These are phyloP conservation scores for Notarius quadriscutis DNA, from an alignment of 2,113 vertebrate species.

Conservation along the genomic window DNA sequence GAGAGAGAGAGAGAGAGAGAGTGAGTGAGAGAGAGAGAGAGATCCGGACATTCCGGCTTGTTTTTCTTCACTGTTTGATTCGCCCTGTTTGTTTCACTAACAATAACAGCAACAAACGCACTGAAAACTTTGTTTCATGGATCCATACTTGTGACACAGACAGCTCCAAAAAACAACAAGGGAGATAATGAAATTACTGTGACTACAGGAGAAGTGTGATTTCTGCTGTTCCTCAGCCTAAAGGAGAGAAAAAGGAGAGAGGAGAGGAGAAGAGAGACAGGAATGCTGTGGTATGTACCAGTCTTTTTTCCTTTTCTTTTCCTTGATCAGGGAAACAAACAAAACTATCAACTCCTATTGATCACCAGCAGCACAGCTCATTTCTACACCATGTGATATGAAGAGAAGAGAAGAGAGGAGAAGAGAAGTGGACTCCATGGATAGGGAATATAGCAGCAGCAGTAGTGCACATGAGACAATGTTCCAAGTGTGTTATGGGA, in stretches of 20 bases:
- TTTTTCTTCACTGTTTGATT: conserved; percentile 54
- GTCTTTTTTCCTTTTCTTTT: conserved; percentile 36
- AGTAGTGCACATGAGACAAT: neutral
- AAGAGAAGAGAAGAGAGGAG: too few species aligned
- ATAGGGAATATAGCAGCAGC: neutral
- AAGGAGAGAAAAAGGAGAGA: conserved; percentile 58
- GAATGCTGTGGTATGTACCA: conserved; percentile 75
- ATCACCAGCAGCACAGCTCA: too few species aligned
- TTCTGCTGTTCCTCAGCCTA: conserved; percentile 59
- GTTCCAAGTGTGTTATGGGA: neutral
- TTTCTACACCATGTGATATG: neutral
- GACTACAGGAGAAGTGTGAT: conserved; percentile 57
- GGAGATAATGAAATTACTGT: conserved; percentile 55
- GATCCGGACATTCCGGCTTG: conserved; percentile 58
- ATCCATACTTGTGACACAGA: conserved; percentile 38
- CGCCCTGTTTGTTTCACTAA: conserved; percentile 43
- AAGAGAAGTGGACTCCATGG: neutral
- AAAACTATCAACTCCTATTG: neutral
- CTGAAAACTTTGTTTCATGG: conserved; percentile 68
- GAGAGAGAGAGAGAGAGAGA: too few species aligned
- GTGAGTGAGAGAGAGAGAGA: neutral
- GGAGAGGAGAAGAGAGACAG: conserved; percentile 43
- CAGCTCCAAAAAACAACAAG: conserved; percentile 5
- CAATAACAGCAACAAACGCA: conserved; percentile 43
- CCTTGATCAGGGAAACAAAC: neutral